Evolutionary conservation across 1,140 invertebrate species (phyloP), one percentile per base, ranked within the genome.

Genomic region (Leptoteleia sp.): DNA sequence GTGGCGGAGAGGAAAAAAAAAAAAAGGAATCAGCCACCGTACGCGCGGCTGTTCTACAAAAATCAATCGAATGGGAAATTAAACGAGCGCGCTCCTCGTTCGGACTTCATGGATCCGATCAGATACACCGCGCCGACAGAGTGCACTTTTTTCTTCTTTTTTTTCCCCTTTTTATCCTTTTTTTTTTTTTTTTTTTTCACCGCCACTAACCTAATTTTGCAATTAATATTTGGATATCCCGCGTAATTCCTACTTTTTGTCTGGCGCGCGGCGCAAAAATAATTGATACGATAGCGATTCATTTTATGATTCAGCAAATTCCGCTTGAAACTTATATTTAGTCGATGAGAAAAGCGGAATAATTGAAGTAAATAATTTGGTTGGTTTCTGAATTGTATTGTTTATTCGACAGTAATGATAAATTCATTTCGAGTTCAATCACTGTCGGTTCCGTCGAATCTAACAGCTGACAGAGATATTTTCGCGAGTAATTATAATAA

Each of bases 41-140:
- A 4, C 13, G 17, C 2, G 4, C 8, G 22, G 35, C 12, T 3
- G 25, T 0, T 17, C 3, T 11, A 8, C 15, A 37, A 55, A 55
- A 72, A 55, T 72, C 48, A 72, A 72, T 72, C 57, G 55, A 54
- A 62, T 55, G 13, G 42, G 9, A 55, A 72, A 72, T 72, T 47
- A 40, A 72, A 62, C 25, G 7, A 33, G 1, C 27, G 27, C 27
- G 4, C 5, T 3, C 4, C 27, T 22, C 19, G 9, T 31, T 15
- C 5, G 17, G 19, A 17, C 27, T 50, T 4, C 27, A 7, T 7
- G 27, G 4, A 31, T 17, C 38, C 38, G 16, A 40, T 16, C 16
- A n/a, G 38, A 8, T 31, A 22, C 13, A 15, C 13, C 16, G 8
- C 17, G 38, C 1, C n/a, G 38, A 42, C 38, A 42, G 38, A 19